Evolutionary conservation across 2,888 invertebrate genomes (phyloP).

Genomic region (Anorthoa munda): DNA sequence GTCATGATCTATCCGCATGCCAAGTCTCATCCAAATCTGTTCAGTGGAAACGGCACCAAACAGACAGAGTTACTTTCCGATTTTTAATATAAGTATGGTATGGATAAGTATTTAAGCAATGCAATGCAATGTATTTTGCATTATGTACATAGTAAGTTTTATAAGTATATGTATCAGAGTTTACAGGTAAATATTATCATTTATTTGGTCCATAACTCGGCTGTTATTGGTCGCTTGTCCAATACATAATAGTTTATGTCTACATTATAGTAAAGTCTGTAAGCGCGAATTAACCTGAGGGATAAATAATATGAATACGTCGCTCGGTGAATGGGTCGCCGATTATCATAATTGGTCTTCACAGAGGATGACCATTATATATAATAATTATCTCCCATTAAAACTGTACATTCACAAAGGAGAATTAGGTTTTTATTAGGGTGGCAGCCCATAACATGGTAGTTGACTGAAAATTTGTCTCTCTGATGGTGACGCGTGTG

Average conservation of each 20-base stretch:
- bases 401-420: not conserved
- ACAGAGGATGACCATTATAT: not conserved
- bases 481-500: no score
- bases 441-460: no score
- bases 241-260: conserved; percentile 33
- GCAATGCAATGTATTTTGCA: no score
- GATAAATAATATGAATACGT: conserved; percentile 41
- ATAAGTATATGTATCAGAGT: conserved; percentile 27
- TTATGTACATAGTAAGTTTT: conserved; percentile 42
- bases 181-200: conserved; percentile 33
- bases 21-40: no score
- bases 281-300: conserved; percentile 11
- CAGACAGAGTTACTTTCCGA: no score
- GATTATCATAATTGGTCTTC: not conserved
- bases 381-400: not conserved
- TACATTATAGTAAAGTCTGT: no score
- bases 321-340: conserved; percentile 12
- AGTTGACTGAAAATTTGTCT: no score
- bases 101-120: no score
- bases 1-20: no score
- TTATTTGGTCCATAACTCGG: conserved; percentile 37
- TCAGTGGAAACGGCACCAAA: no score
- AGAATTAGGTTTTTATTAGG: no score
- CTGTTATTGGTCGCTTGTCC: conserved; percentile 18
- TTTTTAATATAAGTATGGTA: no score